A percentile compares a stretch with the other conserved stretches of the same genome.
These are phyloP conservation scores for Aricia artaxerxes DNA, from an alignment of 2,888 invertebrate species.

Conservation along the genomic window DNA sequence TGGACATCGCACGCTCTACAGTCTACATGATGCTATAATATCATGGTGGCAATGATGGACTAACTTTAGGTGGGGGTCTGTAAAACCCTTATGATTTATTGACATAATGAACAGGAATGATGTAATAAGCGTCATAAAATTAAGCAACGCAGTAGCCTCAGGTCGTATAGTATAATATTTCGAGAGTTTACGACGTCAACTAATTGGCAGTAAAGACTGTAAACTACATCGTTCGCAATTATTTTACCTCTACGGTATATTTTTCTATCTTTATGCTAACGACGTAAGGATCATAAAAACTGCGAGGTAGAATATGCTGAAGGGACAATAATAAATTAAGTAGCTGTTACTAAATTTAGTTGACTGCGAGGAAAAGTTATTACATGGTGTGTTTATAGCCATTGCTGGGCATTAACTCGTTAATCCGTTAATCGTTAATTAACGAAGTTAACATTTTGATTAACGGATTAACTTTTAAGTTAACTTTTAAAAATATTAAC, in stretches of 20 bases:
- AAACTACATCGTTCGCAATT: neutral
- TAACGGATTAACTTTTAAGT: too few species aligned
- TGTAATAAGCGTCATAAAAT: neutral
- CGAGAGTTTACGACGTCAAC: neutral
- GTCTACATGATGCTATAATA: too few species aligned
- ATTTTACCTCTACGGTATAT: neutral
- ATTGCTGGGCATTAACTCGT: too few species aligned
- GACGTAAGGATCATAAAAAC: neutral
- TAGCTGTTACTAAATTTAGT: neutral
- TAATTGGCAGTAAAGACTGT: neutral
- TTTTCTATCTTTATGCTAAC: neutral
- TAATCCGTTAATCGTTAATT: too few species aligned
- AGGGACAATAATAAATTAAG: neutral
- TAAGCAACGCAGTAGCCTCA: neutral
- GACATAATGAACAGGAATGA: neutral
- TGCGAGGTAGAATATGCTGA: neutral
- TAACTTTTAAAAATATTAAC: too few species aligned
- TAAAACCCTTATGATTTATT: neutral
- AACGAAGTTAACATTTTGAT: too few species aligned
- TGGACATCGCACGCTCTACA: too few species aligned
- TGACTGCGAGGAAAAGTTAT: neutral
- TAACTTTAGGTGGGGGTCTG: too few species aligned
- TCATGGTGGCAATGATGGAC: too few species aligned
- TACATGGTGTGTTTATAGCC: neutral
- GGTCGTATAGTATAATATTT: neutral